Conservation (phyloP, 2,888 invertebrate genomes). For the Rhyacophila evoluta region DNA sequence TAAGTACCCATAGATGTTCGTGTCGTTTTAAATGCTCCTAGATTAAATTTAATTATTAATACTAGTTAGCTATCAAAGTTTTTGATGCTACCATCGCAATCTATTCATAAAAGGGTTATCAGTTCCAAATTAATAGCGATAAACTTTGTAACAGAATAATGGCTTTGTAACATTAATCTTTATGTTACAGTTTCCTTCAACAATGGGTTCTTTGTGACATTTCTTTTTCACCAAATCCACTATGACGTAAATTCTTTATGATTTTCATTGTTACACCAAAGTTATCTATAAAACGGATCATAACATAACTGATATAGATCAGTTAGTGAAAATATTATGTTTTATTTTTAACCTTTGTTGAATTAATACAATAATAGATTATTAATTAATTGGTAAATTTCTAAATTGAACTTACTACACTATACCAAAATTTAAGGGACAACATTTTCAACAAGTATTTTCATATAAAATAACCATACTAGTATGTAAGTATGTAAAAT, state of each 20-base stretch:
- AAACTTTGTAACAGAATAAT: slow-evolving; percentile 6
- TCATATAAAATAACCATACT: no score
- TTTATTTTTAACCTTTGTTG: no score
- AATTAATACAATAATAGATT: no score
- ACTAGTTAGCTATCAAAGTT: background rate
- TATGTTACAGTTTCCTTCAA: background rate
- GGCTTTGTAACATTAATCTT: background rate
- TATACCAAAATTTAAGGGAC: no score
- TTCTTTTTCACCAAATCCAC: background rate
- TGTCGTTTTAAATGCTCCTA: background rate
- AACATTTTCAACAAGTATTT: no score
- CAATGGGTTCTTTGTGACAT: background rate
- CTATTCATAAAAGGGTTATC: background rate
- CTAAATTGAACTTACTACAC: no score
- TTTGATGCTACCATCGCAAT: background rate
- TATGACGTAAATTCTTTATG: background rate
- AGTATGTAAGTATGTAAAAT: no score
- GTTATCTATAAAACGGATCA: background rate
- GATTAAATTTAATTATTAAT: background rate
- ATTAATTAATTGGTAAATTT: no score
- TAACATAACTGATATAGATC: background rate
- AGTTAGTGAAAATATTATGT: no score
- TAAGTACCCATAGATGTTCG: no score
- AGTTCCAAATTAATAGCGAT: background rate
- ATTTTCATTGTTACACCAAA: background rate